Percentiles rank a stretch among this genome's conserved stretches.
Conservation (phyloP, 2,113 vertebrate genomes). For the Heliornis fulica region DNA sequence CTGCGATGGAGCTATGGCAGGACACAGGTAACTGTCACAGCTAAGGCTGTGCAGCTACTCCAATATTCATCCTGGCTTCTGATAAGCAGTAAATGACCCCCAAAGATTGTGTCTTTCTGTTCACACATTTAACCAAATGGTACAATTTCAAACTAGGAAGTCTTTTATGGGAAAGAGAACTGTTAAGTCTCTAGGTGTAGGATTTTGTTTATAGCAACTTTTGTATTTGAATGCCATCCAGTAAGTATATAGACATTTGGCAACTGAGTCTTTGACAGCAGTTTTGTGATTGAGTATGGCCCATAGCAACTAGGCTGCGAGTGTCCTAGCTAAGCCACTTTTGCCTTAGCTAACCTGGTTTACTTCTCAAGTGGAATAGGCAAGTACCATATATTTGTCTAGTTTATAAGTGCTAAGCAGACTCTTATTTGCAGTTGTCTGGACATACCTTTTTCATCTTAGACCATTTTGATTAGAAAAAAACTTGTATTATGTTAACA, state of each 20-base stretch:
- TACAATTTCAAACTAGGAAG: neutral
- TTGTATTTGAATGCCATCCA: neutral
- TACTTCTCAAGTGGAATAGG: neutral
- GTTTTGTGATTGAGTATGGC: neutral
- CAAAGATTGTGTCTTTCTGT: neutral
- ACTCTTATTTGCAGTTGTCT: neutral
- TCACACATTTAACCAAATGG: neutral
- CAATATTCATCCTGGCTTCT: neutral
- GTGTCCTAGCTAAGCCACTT: neutral
- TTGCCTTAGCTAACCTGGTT: neutral
- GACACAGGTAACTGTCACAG: conserved; percentile 45
- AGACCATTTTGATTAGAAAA: neutral
- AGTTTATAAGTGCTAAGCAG: neutral
- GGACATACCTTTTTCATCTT: neutral
- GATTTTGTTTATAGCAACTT: neutral
- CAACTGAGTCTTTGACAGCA: neutral
- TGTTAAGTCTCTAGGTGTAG: neutral
- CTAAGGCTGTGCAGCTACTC: neutral
- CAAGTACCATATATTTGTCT: neutral
- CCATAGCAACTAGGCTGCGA: neutral
- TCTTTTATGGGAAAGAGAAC: neutral
- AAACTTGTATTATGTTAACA: neutral
- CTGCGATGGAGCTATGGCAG: neutral
- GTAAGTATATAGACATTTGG: neutral
- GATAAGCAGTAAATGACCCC: neutral